Evolutionary conservation across 2,113 vertebrate species (phyloP), one percentile per base, ranked within the genome.

Genomic region (Xiphophorus couchianus): DNA sequence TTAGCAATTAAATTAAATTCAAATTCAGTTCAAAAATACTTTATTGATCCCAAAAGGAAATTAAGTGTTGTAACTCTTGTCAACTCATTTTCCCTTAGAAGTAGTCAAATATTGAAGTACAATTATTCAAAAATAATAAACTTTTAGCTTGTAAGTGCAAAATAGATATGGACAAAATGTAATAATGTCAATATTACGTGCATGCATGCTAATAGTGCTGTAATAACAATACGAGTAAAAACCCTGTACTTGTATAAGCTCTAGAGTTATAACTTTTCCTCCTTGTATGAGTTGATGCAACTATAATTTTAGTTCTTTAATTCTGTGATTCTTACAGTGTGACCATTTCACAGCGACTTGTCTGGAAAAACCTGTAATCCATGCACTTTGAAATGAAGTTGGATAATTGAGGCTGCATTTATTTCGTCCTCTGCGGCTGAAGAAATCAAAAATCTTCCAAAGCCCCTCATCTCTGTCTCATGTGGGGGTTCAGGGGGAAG

Each of bases 361-460:
- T 69, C 73, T 48, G 37, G 42, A 42, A 86, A 12, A 82, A 74
- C 79, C 80, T 86, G 29, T 83, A 13, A 89, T 90, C 91, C 84
- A 72, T 84, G 48, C 62, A 42, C 85, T 90, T 87, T 88, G 62
- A 89, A 88, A 86, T 71, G 70, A 60, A 72, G 69, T 66, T 65
- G n/a, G 66, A 66, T 73, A 87, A 82, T 84, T 86, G 58, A 64
- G 27, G 76, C 77, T 86, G 78, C 84, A 82, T 88, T 86, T 66
- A 66, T 80, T 30, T 67, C 48, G 30, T 84, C 82, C 28, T 85
- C 73, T 86, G 70, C 51, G 77, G 69, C 72, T 66, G 60, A 30
- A 35, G 76, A 19, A 0, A 67, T 80, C 66, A 87, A 10, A 65
- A 76, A 68, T 74, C 73, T 88, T 80, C 81, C 31, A 65, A 84